Evolutionary conservation across 2,113 vertebrate genomes (phyloP).

Genomic region (Aramus guarauna): DNA sequence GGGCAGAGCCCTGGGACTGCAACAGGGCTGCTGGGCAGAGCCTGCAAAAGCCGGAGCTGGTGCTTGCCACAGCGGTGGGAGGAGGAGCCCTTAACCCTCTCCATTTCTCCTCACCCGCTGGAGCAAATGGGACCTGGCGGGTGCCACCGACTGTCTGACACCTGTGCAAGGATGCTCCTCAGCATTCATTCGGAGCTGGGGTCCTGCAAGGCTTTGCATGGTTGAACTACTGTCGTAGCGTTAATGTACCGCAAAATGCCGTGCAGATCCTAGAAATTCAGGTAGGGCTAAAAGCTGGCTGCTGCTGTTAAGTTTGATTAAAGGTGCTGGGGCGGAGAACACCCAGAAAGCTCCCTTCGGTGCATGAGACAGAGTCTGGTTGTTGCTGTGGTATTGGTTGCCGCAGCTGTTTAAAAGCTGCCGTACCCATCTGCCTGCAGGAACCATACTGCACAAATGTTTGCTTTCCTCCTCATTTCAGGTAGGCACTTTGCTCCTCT

Average conservation of each 20-base stretch:
- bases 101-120: neutral
- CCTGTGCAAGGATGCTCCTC: neutral
- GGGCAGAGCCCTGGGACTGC: neutral
- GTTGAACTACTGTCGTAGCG: neutral
- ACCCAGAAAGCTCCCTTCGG: neutral
- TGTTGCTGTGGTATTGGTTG: neutral
- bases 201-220: neutral
- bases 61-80: rapidly evolving
- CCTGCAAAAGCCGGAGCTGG: neutral
- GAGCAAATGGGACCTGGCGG: rapidly evolving
- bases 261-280: neutral
- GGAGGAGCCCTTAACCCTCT: neutral
- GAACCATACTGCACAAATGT: rapidly evolving
- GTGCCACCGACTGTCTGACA: neutral
- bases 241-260: neutral
- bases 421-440: neutral
- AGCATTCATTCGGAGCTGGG: neutral
- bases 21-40: neutral
- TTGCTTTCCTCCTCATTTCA: neutral
- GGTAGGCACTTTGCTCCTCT: neutral
- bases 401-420: neutral
- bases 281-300: neutral
- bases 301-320: neutral
- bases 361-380: neutral
- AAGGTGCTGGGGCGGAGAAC: neutral